Evolutionary conservation across 2,888 invertebrate genomes (phyloP), one percentile per base, ranked within the genome.

Genomic region (Drosophila vallismaia): DNA sequence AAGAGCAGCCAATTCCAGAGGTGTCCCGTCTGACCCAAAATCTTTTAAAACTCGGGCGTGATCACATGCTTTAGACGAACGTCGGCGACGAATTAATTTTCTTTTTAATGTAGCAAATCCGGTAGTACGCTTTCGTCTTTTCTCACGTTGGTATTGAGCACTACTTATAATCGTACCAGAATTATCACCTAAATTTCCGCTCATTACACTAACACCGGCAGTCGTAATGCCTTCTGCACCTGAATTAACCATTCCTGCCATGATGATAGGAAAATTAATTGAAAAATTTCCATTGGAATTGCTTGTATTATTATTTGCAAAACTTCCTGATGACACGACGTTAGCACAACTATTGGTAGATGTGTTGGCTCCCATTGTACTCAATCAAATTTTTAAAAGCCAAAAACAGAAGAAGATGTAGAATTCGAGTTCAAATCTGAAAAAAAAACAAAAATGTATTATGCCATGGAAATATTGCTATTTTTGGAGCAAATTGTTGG

Each of bases 1-100:
- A 76, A 99, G 93, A 60, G 97, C 95, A 84, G 96, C 95, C 82
- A 98, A 94, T 91, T 98, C 97, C 53, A 95, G n/a, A n/a, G n/a
- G n/a, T n/a, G n/a, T n/a, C n/a, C n/a, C n/a, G n/a, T n/a, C n/a
- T n/a, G n/a, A n/a, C n/a, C n/a, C n/a, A n/a, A n/a, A n/a, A n/a
- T n/a, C n/a, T n/a, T n/a, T n/a, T n/a, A n/a, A n/a, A n/a, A n/a
- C n/a, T n/a, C n/a, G n/a, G n/a, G n/a, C n/a, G n/a, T n/a, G n/a
- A n/a, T n/a, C n/a, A n/a, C n/a, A n/a, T n/a, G n/a, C n/a, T n/a
- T n/a, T n/a, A n/a, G n/a, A n/a, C n/a, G n/a, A n/a, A n/a, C n/a
- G n/a, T n/a, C n/a, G n/a, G n/a, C n/a, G n/a, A n/a, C 96, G 93
- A 77, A 96, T 96, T 82, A 96, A 94, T 90, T 96, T 96, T 88